A percentile compares a stretch with the other conserved stretches of the same genome.
Conservation (phyloP, 2,113 vertebrate species). For the Engystomops pustulosus region DNA sequence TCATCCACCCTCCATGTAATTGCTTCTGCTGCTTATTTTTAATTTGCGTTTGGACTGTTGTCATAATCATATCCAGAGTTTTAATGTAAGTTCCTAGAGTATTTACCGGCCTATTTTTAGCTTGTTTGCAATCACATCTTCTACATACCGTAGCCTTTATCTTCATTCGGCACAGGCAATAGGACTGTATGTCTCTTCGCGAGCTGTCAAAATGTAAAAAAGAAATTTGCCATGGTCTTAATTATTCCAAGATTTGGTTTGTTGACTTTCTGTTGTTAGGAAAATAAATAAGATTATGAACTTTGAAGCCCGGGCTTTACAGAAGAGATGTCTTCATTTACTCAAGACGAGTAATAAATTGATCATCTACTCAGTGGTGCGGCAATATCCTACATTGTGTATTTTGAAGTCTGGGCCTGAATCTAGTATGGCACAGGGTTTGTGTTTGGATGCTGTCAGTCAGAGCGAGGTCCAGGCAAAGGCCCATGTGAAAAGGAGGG, state of each 20-base stretch:
- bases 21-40: conserved; percentile 39
- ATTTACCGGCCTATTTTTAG: conserved; percentile 36
- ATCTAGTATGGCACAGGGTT: neutral
- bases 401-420: neutral
- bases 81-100: conserved; percentile 14
- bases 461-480: neutral
- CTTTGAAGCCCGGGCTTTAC: neutral
- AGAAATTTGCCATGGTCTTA: neutral
- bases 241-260: neutral
- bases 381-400: neutral
- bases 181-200: neutral
- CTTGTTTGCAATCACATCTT: conserved; percentile 16
- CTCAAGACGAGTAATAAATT: neutral
- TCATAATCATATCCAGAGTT: conserved; percentile 11
- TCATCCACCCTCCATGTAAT: conserved; percentile 15
- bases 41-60: conserved; percentile 27
- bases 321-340: neutral
- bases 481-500: neutral
- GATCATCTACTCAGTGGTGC: neutral
- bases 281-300: conserved; percentile 4
- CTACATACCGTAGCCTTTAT: neutral
- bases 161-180: neutral
- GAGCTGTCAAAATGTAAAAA: neutral
- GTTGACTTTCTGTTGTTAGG: neutral
- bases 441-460: neutral